Percentiles rank a stretch among this genome's conserved stretches.
Evolutionary conservation across 1,140 invertebrate species (phyloP).

Genomic region (Brachionus koreanus): DNA sequence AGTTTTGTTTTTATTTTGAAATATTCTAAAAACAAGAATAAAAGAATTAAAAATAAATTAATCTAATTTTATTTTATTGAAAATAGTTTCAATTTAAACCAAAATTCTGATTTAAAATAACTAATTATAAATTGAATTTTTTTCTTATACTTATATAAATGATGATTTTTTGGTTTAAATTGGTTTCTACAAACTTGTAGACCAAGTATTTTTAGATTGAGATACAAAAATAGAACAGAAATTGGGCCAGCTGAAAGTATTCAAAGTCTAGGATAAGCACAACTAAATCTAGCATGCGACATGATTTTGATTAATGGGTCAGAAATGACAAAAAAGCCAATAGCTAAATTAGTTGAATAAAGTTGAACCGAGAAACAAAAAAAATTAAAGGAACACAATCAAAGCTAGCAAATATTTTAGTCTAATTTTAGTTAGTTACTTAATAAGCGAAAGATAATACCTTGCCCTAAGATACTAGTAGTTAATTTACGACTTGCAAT

Average conservation of each 20-base stretch:
- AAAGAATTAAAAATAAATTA: too few species aligned
- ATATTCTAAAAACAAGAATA: too few species aligned
- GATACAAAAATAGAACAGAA: background rate
- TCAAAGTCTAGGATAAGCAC: background rate
- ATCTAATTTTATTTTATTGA: too few species aligned
- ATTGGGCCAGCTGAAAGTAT: background rate
- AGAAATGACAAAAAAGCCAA: background rate
- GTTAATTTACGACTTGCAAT: background rate
- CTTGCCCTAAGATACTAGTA: background rate
- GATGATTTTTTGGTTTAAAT: background rate
- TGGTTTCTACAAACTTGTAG: background rate
- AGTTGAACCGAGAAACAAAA: background rate
- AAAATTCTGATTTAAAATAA: too few species aligned
- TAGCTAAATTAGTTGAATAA: background rate
- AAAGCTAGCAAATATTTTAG: background rate
- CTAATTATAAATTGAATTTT: too few species aligned
- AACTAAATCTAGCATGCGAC: background rate
- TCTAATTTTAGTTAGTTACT: background rate
- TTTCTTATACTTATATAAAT: background rate
- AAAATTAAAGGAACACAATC: background rate
- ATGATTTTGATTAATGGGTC: background rate
- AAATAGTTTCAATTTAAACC: background rate
- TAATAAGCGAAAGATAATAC: slow-evolving; percentile 9
- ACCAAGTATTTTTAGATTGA: background rate
- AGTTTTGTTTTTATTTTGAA: too few species aligned